A percentile compares a stretch with the other conserved stretches of the same genome.
Evolutionary conservation across 2,888 invertebrate species (phyloP).

Genomic region (Drosophila rubida): DNA sequence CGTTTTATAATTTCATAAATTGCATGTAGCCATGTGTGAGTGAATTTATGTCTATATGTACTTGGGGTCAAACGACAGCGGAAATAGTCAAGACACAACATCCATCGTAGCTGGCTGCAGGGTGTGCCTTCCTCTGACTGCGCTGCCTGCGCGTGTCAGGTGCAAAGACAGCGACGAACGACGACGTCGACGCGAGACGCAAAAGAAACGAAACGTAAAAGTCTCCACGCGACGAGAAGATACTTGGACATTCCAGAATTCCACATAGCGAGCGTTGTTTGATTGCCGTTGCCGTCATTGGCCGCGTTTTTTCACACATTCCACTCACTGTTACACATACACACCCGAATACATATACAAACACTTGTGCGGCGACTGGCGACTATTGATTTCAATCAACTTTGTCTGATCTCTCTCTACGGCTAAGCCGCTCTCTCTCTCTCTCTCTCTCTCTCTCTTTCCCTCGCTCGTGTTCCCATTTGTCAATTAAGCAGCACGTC

Average conservation of each 20-base stretch:
- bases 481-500: slow-evolving; percentile 77
- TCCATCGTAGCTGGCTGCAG: slow-evolving; percentile 36
- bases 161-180: slow-evolving; percentile 55
- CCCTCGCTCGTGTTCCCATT: slow-evolving; percentile 60
- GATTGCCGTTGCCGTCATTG: slow-evolving; percentile 72
- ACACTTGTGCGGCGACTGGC: slow-evolving; percentile 65
- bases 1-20: slow-evolving; percentile 26
- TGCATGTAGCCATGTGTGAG: neutral
- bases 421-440: slow-evolving; percentile 18
- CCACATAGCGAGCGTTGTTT: slow-evolving; percentile 59
- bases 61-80: slow-evolving; percentile 27
- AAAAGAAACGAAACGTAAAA: slow-evolving; percentile 40
- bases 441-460: slow-evolving; percentile 32
- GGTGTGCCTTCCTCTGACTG: slow-evolving; percentile 44
- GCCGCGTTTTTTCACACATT: slow-evolving; percentile 80
- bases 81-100: slow-evolving; percentile 35
- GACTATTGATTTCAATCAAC: slow-evolving; percentile 78
- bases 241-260: slow-evolving; percentile 75
- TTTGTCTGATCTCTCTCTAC: slow-evolving; percentile 42
- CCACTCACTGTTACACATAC: slow-evolving; percentile 60
- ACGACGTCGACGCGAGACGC: slow-evolving; percentile 22
- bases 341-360: slow-evolving; percentile 40
- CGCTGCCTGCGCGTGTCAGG: slow-evolving; percentile 55
- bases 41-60: neutral
- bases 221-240: slow-evolving; percentile 57